A percentile compares a stretch with the other conserved stretches of the same genome.
Conservation (phyloP, 30 jellyfish, hydroid and myxozoan genomes). For the Catostylus mosaicus region DNA sequence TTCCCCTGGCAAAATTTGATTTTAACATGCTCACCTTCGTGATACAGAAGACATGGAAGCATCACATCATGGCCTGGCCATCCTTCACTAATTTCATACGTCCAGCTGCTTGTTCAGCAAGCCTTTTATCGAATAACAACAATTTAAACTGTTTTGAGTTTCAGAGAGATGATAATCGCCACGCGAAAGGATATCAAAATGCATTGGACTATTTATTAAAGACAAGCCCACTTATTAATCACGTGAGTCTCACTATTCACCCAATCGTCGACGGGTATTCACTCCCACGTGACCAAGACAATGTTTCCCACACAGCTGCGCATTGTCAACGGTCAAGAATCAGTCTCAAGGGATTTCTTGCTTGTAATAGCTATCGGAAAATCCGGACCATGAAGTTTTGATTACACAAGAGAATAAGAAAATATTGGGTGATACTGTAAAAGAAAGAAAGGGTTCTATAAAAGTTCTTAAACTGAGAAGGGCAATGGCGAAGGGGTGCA, state of each 20-base stretch:
- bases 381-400: constrained; percentile 11
- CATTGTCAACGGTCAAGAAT: constrained; percentile 68
- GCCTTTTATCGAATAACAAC: background rate
- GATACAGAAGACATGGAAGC: background rate
- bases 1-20: constrained; percentile 10
- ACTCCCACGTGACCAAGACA: constrained; percentile 57
- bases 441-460: too few relatives aligned
- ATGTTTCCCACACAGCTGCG: constrained; percentile 77
- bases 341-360: constrained; percentile 68
- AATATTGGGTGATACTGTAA: too few relatives aligned
- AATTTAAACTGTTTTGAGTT: background rate
- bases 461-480: too few relatives aligned
- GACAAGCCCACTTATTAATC: constrained; percentile 84
- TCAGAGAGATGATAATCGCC: background rate
- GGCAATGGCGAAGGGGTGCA: too few relatives aligned
- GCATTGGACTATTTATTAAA: constrained; percentile 57
- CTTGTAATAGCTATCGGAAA: background rate
- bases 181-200: constrained; percentile 49
- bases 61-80: constrained; percentile 1
- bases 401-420: background rate
- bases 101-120: background rate
- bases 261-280: constrained; percentile 31
- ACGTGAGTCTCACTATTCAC: constrained; percentile 46
- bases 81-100: background rate
- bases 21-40: background rate